Base-by-base conservation (phyloP, 2,888 invertebrate species). In the Catotricha subobsoleta region DNA sequence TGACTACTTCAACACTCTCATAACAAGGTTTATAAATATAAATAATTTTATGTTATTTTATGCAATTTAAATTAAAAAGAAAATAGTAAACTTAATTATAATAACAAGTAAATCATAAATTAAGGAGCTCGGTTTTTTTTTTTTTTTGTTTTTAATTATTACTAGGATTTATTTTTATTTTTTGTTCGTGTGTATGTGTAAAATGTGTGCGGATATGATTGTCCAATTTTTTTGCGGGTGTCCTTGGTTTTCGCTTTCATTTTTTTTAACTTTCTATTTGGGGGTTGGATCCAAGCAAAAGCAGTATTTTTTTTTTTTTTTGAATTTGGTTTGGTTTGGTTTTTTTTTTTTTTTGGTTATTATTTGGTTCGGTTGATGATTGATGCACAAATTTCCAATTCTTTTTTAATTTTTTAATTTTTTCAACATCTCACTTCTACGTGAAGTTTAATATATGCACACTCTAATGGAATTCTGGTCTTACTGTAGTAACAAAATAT, bases 401-500 rank as follows among this genome's bases (percentile, higher is more conserved):
- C 30, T 16, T 2, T 4, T 34, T 34, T 34, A 9, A n/a, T 19
- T 34, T 20, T 19, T 34, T 34, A 15, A 8, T 13, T 19, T 20
- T 8, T 4, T 7, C 10, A 20, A 21, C 36, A 33, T 34, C 33
- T 40, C 25, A 40, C 40, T 40, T 40, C 28, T 28, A 29, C 21
- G 29, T 29, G 29, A 27, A 28, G 15, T 13, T 36, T 35, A 10
- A 29, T 35, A 21, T 21, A 21, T 35, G 33, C 40, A 42, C 46
- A 43, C 44, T 46, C 46, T 49, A 49, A 46, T 49, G 49, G 47
- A 49, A 49, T 47, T 44, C 46, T 42, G 49, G 49, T 41, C 46
- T 46, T 39, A 46, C 49, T 49, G 47, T 47, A 39, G 35, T 46
- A 21, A 23, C 36, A 23, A 36, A 36, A 21, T 23, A 36, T n/a